These are phyloP conservation scores for Sciurus carolinensis DNA, from an alignment of 2,797 vertebrate genomes.

Conservation along the genomic window DNA sequence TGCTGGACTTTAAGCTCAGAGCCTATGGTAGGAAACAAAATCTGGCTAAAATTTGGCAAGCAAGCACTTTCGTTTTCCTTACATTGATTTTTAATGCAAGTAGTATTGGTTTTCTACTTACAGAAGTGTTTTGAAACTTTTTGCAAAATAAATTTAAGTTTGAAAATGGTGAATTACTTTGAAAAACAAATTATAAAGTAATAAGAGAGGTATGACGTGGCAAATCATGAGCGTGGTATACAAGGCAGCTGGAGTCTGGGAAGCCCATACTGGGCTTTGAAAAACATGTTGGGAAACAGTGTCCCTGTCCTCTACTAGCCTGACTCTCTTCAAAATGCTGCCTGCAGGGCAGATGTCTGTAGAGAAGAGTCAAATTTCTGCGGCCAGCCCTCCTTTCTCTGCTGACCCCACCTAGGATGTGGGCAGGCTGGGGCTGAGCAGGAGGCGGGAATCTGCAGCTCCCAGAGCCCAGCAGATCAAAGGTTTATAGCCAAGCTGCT, in stretches of 20 bases:
- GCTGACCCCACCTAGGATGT: not conserved
- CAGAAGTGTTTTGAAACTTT: not conserved
- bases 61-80: not conserved
- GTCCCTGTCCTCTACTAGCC: not conserved
- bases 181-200: not conserved
- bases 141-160: slow-evolving; percentile 12
- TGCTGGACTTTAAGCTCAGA: not conserved
- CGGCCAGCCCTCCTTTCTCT: not conserved
- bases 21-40: not conserved
- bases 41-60: not conserved
- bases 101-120: not conserved
- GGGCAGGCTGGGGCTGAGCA: not conserved
- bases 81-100: slow-evolving; percentile 32
- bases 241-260: not conserved
- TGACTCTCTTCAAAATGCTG: not conserved
- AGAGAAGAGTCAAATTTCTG: not conserved
- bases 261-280: not conserved
- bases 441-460: slow-evolving; percentile 55
- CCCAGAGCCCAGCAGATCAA: slow-evolving; percentile 61
- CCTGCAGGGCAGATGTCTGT: not conserved
- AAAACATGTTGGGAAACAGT: no score
- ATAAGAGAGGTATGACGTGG: fast-evolving
- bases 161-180: not conserved
- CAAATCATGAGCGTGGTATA: fast-evolving
- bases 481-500: slow-evolving; percentile 74